Percentiles rank a stretch among this genome's conserved stretches.
Evolutionary conservation across 2,888 invertebrate genomes (phyloP).

Genomic region (Raillietiella orientalis): DNA sequence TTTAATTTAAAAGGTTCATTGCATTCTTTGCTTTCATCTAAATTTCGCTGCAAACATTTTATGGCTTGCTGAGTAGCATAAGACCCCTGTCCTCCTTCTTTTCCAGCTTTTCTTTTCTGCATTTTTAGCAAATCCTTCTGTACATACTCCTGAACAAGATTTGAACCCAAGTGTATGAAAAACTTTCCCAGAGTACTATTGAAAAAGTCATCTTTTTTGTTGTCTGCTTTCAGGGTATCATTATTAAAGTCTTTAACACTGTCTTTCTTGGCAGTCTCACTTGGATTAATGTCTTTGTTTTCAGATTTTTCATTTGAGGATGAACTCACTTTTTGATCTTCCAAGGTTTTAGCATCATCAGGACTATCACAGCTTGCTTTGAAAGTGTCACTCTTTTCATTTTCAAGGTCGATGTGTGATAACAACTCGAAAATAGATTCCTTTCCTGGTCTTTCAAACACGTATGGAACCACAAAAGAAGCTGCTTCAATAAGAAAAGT

Average conservation of each 20-base stretch:
- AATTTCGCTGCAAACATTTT: slow-evolving; percentile 42
- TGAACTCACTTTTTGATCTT: background rate
- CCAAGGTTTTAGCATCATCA: background rate
- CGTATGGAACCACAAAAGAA: slow-evolving; percentile 70
- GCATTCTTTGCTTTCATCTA: slow-evolving; percentile 53
- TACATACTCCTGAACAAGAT: slow-evolving; percentile 66
- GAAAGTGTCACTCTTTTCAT: background rate
- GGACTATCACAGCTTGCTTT: slow-evolving; percentile 3
- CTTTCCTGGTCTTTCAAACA: slow-evolving; percentile 37
- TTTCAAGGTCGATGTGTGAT: no score
- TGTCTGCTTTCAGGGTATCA: slow-evolving; percentile 5
- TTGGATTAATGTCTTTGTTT: slow-evolving; percentile 1
- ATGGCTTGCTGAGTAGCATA: slow-evolving; percentile 37
- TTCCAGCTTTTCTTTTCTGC: slow-evolving; percentile 39
- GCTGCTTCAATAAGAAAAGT: slow-evolving; percentile 78
- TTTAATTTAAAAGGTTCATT: slow-evolving; percentile 39
- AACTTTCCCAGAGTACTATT: slow-evolving; percentile 61
- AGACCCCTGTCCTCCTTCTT: slow-evolving; percentile 25
- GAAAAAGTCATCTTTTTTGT: slow-evolving; percentile 24
- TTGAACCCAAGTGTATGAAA: slow-evolving; percentile 63
- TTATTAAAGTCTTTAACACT: slow-evolving; percentile 7
- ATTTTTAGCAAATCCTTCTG: slow-evolving; percentile 65
- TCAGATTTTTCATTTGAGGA: background rate
- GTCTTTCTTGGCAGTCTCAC: background rate
- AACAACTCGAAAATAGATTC: no score